Conservation (phyloP, 2,888 invertebrate species). For the Drosophila parthenogenetica region DNA sequence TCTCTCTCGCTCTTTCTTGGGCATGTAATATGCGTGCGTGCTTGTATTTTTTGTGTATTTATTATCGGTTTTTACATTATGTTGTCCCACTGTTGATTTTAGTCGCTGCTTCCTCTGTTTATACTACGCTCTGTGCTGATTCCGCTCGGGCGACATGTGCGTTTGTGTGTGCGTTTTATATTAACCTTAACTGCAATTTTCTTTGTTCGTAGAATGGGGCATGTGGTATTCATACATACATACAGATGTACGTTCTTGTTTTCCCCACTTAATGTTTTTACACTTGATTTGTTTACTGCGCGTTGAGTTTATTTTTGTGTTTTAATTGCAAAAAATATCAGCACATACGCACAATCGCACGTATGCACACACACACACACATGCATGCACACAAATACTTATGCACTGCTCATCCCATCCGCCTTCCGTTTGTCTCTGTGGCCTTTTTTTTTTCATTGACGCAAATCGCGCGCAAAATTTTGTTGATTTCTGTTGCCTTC, state of each 20-base stretch:
- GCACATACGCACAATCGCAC: conserved; percentile 13
- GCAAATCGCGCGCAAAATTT: conserved; percentile 75
- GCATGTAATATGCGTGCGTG: conserved; percentile 37
- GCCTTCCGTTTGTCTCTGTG: conserved; percentile 14
- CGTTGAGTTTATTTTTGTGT: conserved; percentile 61
- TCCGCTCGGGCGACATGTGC: conserved; percentile 2
- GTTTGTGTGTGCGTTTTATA: conserved; percentile 27
- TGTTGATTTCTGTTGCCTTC: conserved; percentile 61
- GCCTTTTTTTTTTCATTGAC: conserved; percentile 63
- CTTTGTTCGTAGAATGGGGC: conserved; percentile 40
- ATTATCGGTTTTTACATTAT: conserved; percentile 64
- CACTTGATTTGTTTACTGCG: conserved; percentile 72
- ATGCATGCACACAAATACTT: neutral
- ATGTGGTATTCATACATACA: conserved; percentile 21
- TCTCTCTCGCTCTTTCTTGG: conserved; percentile 20
- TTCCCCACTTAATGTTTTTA: conserved; percentile 55
- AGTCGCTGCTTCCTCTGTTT: conserved; percentile 38
- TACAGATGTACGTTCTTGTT: conserved; percentile 11
- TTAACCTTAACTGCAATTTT: conserved; percentile 57
- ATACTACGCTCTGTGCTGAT: conserved; percentile 8
- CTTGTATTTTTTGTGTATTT: conserved; percentile 35
- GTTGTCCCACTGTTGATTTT: conserved; percentile 67
- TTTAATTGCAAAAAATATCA: conserved; percentile 70
- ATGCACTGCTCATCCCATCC: conserved; percentile 2
- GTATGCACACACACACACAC: neutral